phyloP scores from a whole-genome alignment of 2,888 invertebrate genomes.

The Temnothorax rugatulus region DNA sequence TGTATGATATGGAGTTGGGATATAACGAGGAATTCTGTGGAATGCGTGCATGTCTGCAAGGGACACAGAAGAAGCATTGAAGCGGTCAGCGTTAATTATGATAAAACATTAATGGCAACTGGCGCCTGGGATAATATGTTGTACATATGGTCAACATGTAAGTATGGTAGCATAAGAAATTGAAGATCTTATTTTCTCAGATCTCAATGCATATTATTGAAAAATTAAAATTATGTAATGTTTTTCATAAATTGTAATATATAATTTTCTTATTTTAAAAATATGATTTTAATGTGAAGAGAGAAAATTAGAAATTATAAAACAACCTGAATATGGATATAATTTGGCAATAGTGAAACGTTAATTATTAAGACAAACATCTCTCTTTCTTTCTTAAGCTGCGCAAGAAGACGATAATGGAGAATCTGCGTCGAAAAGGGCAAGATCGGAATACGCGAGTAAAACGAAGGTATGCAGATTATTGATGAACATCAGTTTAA shows the following conservation, averaged over 20 bases:
- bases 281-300: not conserved
- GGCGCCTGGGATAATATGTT: conserved; percentile 97
- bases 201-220: not conserved
- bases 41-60: conserved; percentile 93
- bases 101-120: conserved; percentile 90
- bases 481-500: not conserved
- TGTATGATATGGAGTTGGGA: conserved; percentile 97
- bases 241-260: not conserved
- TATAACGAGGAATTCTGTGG: conserved; percentile 90
- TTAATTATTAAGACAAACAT: not conserved
- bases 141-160: conserved; percentile 95
- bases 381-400: conserved; percentile 64
- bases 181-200: too few relatives aligned
- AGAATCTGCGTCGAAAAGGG: conserved; percentile 88
- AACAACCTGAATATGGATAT: not conserved
- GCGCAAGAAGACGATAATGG: conserved; percentile 87
- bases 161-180: conserved; percentile 71
- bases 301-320: not conserved
- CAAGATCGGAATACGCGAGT: conserved; percentile 87
- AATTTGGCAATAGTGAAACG: not conserved
- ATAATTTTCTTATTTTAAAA: conserved; percentile 21
- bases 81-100: conserved; percentile 92
- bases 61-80: conserved; percentile 98
- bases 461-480: conserved; percentile 87
- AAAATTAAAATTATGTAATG: not conserved